phyloP scores from a whole-genome alignment of 2,113 vertebrate species.

The Pangasianodon hypophthalmus region DNA sequence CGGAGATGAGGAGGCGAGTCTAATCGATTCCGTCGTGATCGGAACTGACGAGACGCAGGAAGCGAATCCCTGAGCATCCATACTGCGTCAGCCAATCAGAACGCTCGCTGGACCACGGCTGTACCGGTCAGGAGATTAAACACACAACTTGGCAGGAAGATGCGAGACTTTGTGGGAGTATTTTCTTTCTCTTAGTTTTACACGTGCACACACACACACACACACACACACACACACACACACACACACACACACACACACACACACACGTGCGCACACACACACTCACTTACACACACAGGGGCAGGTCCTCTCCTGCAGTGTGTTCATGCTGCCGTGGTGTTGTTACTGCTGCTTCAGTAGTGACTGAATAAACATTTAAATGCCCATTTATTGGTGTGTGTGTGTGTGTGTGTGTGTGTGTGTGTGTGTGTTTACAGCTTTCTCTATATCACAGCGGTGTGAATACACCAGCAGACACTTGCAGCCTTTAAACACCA shows the following conservation, averaged over 20 bases:
- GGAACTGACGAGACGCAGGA: background rate
- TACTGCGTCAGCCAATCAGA: background rate
- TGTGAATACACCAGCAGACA: background rate
- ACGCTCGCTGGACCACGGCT: background rate
- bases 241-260: slow-evolving; percentile 52
- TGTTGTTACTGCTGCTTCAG: background rate
- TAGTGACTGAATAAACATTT: background rate
- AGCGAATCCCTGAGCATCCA: background rate
- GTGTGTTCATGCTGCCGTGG: background rate
- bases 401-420: background rate
- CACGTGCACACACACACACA: slow-evolving; percentile 14
- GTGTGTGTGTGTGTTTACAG: background rate
- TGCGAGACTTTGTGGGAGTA: background rate
- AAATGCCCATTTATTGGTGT: background rate
- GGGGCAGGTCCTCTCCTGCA: slow-evolving; percentile 8
- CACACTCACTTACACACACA: slow-evolving; percentile 58
- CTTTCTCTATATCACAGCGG: background rate
- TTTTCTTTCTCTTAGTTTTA: background rate
- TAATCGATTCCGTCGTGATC: no score
- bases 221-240: slow-evolving; percentile 47
- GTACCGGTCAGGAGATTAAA: background rate
- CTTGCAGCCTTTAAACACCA: background rate
- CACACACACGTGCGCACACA: slow-evolving; percentile 26
- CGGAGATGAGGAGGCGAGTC: no score
- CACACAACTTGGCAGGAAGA: background rate